Evolutionary conservation across 2,888 invertebrate genomes (phyloP), one percentile per base, ranked within the genome.

Genomic region (Brachypalpus laphriformis): DNA sequence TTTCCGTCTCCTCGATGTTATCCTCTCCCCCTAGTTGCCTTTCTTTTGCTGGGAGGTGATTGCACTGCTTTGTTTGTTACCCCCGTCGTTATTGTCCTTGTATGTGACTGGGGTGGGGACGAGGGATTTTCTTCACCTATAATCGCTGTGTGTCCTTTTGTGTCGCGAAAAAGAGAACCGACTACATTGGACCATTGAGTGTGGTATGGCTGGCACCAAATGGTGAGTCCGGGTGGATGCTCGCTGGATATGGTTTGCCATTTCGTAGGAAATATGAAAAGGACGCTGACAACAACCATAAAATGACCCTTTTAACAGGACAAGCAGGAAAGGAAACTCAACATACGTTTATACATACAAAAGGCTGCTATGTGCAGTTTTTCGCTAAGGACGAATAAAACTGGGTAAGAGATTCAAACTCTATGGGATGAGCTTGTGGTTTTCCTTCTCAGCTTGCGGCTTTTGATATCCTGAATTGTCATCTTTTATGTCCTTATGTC

Each of bases 331-430:
- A 42, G 59, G 47, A 61, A 47, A 42, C 14, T 74, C 61, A 25
- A 40, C 63, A 65, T 70, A 78, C 77, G 66, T 82, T 65, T 70
- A 78, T 63, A 34, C 34, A 80, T 22, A 56, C 74, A 78, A 83
- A 83, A 78, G 80, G 70, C 74, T 80, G 83, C 65, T 83, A 75
- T 83, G 74, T 83, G 78, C 83, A 82, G 66, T 77, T 78, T 82
- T 72, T 51, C 59, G 54, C 45, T 22, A 42, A 56, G 45, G 57
- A 66, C 40, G 66, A 61, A 78, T 56, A 51, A 68, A 54, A 74
- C 25, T 74, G 72, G 34, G 66, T 72, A 74, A 74, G 25, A 25
- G 25, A 2, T 2, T 25, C 78, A 40, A 83, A 70, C 54, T 16
- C 9, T n/a, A 37, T 14, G 37, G 14, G 28, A 47, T 66, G 66